Base-by-base conservation (phyloP, 1,140 invertebrate species). In the Bombyx mori region DNA sequence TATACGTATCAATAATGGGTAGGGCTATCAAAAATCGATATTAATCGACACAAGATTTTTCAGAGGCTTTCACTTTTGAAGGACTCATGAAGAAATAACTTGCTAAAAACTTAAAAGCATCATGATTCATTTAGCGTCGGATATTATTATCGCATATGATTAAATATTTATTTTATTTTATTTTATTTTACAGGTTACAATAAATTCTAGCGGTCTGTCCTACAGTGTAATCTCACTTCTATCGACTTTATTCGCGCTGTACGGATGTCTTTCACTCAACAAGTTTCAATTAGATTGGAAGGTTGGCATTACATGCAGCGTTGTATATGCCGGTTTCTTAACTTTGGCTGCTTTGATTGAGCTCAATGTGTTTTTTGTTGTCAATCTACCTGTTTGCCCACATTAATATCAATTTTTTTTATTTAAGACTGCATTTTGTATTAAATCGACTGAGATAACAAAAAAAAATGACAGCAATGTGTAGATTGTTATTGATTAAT, bases 341-440 rank as follows among this genome's bases (percentile, higher is more conserved):
- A 88, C 94, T 53, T 88, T 96, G 62, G 94, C 95, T 49, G 92
- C 92, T 56, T 89, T 96, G 54, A 95, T 96, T 65, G 95, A 97
- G 88, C 89, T 96, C 58, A 96, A 96, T 84, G 92, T 95, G 59
- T 95, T 96, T 89, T 96, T 96, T 84, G 90, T 89, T 60, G 94
- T 96, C 57, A 96, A 96, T 88, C 83, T 95, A 58, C 94, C 94
- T 56, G 93, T 94, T 44, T 96, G 95, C 58, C 62, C 70, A 12
- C 85, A 88, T 48, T 63, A 59, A 42, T 9, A 3, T 12, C 7
- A 18, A 9, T 5, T 1, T 2, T 3, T 35, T 3, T 35, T 35
- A 35, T 35, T 35, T 5, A 35, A 35, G 26, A 35, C 26, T 35
- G 26, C 26, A 2, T 35, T 5, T 3, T 35, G 26, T 35, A 35